Conservation (phyloP, 1,140 invertebrate genomes). For the Hestina assimilis region DNA sequence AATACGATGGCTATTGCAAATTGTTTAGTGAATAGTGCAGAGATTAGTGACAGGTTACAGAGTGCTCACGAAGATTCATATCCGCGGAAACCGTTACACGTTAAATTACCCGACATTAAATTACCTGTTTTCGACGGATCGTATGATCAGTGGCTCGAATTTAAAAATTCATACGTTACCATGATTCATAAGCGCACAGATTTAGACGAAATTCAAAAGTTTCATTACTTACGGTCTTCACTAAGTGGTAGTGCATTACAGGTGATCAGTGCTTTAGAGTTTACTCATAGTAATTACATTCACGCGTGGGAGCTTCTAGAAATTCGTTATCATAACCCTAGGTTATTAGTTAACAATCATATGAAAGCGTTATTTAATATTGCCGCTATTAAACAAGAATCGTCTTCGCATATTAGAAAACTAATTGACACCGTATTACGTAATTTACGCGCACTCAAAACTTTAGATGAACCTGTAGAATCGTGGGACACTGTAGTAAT, state of each 20-base stretch:
- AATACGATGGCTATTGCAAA: too few species aligned
- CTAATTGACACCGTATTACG: conserved; percentile 10
- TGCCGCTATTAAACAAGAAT: conserved; percentile 2
- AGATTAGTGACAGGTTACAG: too few species aligned
- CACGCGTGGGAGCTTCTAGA: conserved; percentile 15
- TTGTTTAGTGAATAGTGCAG: too few species aligned
- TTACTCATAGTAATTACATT: conserved; percentile 7
- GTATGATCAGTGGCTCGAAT: conserved; percentile 21
- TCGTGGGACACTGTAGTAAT: conserved; percentile 9
- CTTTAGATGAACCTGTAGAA: conserved; percentile 9
- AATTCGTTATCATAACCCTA: conserved; percentile 6
- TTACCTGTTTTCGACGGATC: conserved; percentile 16
- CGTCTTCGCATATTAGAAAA: conserved; percentile 10
- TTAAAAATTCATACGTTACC: conserved; percentile 10
- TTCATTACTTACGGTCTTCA: conserved; percentile 10
- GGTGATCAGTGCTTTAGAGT: conserved; percentile 18
- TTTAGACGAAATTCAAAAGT: conserved; percentile 7
- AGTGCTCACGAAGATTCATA: too few species aligned
- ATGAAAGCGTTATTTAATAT: conserved; percentile 12
- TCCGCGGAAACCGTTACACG: too few species aligned
- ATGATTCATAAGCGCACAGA: conserved; percentile 13
- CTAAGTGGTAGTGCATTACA: conserved; percentile 7
- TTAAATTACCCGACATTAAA: too few species aligned
- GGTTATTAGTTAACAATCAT: conserved; percentile 14
- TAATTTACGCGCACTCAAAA: conserved; percentile 12